Conservation (phyloP, 2,797 vertebrate genomes). For the Macrochelys suwanniensis region DNA sequence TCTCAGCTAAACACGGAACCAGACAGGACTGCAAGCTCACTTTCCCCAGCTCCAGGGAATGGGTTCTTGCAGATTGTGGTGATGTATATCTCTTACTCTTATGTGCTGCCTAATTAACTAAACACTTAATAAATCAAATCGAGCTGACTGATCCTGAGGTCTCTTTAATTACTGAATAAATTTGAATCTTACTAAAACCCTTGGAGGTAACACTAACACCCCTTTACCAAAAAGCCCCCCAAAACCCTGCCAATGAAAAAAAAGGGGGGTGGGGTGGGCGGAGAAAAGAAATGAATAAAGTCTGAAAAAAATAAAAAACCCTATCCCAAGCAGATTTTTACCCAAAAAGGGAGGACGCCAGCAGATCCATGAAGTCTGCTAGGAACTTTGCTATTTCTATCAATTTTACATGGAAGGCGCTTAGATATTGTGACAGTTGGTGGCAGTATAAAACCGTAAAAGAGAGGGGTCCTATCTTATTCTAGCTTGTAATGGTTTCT, state of each 20-base stretch:
- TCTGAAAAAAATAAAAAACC: background rate
- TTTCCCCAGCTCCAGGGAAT: background rate
- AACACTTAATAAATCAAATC: background rate
- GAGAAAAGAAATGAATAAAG: background rate
- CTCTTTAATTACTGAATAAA: background rate
- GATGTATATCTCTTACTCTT: background rate
- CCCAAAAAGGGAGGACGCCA: background rate
- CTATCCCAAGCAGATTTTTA: background rate
- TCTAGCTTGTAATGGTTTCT: background rate
- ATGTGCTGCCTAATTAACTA: background rate
- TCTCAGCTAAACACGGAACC: background rate
- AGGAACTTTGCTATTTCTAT: background rate
- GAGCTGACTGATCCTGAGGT: background rate
- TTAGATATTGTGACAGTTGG: background rate
- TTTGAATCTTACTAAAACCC: background rate
- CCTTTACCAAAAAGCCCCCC: background rate
- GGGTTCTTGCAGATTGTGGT: background rate
- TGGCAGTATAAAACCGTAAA: background rate
- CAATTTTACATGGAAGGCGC: background rate
- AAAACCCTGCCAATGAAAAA: background rate
- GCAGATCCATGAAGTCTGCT: background rate
- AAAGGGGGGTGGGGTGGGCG: fast-evolving
- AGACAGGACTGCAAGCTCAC: background rate
- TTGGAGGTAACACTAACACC: background rate
- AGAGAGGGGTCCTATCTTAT: background rate